Conservation (phyloP, 1,140 invertebrate species). For the Bombus waltoni region DNA sequence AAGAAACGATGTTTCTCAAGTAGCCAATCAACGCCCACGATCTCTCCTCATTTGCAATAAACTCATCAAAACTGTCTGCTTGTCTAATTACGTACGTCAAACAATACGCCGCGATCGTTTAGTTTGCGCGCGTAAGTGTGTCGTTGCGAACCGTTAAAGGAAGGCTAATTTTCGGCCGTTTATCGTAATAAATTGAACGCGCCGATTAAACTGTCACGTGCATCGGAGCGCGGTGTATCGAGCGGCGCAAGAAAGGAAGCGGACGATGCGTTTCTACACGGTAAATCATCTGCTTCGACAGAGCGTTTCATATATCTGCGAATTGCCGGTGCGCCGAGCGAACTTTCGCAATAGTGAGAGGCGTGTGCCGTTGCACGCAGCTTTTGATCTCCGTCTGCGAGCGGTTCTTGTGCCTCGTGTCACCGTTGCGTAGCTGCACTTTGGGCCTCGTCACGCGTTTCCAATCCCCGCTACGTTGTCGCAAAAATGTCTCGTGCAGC, state of each 20-base stretch:
- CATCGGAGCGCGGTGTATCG: neutral
- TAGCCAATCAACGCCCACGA: neutral
- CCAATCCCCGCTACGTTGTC: constrained; percentile 26
- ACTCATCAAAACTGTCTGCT: neutral
- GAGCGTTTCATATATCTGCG: constrained; percentile 44
- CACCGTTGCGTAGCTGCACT: constrained; percentile 58
- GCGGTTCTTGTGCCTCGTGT: constrained; percentile 56
- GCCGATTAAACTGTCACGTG: constrained; percentile 1
- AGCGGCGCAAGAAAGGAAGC: neutral
- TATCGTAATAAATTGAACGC: neutral
- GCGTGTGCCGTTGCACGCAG: constrained; percentile 71
- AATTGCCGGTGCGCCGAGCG: constrained; percentile 38
- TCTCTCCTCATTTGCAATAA: neutral
- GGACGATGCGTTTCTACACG: constrained; percentile 9
- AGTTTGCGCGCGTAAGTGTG: neutral
- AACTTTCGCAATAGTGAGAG: constrained; percentile 74
- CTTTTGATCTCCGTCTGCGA: constrained; percentile 58
- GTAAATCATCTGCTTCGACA: constrained; percentile 43
- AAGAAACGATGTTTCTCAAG: neutral
- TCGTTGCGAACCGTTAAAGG: neutral
- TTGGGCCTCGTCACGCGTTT: constrained; percentile 42
- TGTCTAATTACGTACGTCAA: neutral
- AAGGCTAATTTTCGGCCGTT: constrained; percentile 2
- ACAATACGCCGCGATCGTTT: neutral
- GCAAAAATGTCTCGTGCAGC: neutral